phyloP scores from a whole-genome alignment of 1,140 invertebrate genomes.

The Oncopeltus fasciatus region DNA sequence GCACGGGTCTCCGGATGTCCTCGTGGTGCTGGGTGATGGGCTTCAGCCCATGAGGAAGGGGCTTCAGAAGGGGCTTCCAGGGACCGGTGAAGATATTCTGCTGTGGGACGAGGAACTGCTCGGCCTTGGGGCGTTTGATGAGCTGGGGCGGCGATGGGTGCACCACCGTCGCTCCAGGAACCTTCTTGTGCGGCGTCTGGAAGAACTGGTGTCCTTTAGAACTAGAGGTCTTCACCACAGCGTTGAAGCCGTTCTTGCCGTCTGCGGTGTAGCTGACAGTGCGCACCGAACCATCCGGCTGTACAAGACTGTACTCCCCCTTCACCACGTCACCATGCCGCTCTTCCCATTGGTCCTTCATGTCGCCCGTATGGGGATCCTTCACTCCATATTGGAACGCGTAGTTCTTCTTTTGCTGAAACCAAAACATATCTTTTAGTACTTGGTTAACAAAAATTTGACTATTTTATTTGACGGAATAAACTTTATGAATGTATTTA shows the following conservation, averaged over 20 bases:
- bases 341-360: constrained; percentile 37
- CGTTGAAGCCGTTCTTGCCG: constrained; percentile 42
- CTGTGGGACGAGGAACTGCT: not conserved
- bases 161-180: too few species aligned
- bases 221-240: constrained; percentile 38
- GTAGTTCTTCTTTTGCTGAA: constrained; percentile 35
- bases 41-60: not conserved
- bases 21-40: not conserved
- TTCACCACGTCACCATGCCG: constrained; percentile 37
- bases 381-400: constrained; percentile 38
- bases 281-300: constrained; percentile 42
- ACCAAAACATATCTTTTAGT: constrained; percentile 10
- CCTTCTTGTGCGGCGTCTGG: constrained; percentile 3
- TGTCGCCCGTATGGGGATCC: constrained; percentile 37
- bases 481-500: too few species aligned
- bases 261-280: constrained; percentile 43
- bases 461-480: not conserved
- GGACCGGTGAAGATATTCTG: not conserved
- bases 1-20: not conserved
- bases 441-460: not conserved
- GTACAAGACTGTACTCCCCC: constrained; percentile 38
- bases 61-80: not conserved
- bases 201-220: constrained; percentile 31
- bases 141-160: not conserved
- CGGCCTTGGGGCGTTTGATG: not conserved